Evolutionary conservation across 2,888 invertebrate species (phyloP), one percentile per base, ranked within the genome.

Genomic region (Lasioglossum marginatum): DNA sequence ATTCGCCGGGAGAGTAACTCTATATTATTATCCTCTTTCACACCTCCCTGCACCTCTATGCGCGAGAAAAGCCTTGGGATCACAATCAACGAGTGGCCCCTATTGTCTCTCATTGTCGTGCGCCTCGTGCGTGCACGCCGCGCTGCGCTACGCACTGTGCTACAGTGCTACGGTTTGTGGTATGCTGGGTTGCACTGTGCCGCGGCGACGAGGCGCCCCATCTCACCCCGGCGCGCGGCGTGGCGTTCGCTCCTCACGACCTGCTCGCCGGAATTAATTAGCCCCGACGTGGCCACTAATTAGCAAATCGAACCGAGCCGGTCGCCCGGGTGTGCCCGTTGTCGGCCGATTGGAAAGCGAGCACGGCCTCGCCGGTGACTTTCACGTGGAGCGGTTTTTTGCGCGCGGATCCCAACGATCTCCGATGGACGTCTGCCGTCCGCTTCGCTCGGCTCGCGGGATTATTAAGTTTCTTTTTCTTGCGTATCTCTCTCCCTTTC

Each of bases 1-100:
- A 92, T 92, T 92, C 92, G 87, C 90, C 88, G 82, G 40, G 73
- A 71, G 85, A 90, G 94, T 94, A 94, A 95, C 95, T 94, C 93
- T 94, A 95, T 95, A 95, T 95, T 94, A 94, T 95, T 94, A 94
- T 94, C 94, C 94, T 93, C 93, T 95, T 95, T 95, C 95, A 94
- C 95, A 95, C 94, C 93, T 95, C 92, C 89, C 87, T 94, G 94
- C 92, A 91, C 92, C 88, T 92, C 93, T 92, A 93, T 93, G 89
- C 70, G 84, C 87, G 81, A 80, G 88, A 88, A 83, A 89, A 89
- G 48, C 91, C 91, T 88, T 83, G 90, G 91, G 70, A 70, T 70
- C 89, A 93, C 92, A 92, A 93, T 93, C 92, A 93, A 92, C 93
- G 92, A 92, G 92, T 92, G 89, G 88, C 79, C 72, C 27, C 89